phyloP scores from a whole-genome alignment of 2,888 invertebrate genomes.

The Himalopsyche japonica region DNA sequence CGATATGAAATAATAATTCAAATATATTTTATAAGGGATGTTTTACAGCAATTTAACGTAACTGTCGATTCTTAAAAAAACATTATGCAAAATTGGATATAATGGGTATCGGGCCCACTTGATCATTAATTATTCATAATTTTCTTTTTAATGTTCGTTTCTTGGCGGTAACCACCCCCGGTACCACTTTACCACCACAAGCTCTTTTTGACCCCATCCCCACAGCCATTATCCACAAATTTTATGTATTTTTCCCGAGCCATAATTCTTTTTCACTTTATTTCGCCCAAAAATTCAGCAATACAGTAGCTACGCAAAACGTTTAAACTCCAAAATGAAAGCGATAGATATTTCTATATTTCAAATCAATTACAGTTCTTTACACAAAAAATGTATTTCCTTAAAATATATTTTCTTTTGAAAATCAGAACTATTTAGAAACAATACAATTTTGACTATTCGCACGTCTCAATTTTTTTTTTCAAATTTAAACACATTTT shows the following conservation, averaged over 20 bases:
- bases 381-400: no score
- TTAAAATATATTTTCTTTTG: no score
- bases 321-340: neutral
- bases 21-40: no score
- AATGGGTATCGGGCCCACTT: neutral
- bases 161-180: neutral
- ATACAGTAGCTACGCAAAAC: constrained; percentile 2
- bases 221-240: constrained; percentile 35
- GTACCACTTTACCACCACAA: neutral
- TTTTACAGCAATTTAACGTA: no score
- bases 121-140: neutral
- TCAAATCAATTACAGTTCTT: no score
- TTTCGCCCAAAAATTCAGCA: constrained; percentile 29
- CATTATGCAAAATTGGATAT: neutral
- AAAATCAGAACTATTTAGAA: no score
- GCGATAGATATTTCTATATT: no score
- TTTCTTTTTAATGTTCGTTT: neutral
- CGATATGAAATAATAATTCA: no score
- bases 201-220: constrained; percentile 8
- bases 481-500: no score
- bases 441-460: no score
- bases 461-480: no score
- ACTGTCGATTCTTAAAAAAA: no score
- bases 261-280: constrained; percentile 39
- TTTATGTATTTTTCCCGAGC: constrained; percentile 38